Percentiles rank a stretch among this genome's conserved stretches.
These are phyloP conservation scores for Bufo bufo DNA, from an alignment of 2,113 vertebrate genomes.

Conservation along the genomic window DNA sequence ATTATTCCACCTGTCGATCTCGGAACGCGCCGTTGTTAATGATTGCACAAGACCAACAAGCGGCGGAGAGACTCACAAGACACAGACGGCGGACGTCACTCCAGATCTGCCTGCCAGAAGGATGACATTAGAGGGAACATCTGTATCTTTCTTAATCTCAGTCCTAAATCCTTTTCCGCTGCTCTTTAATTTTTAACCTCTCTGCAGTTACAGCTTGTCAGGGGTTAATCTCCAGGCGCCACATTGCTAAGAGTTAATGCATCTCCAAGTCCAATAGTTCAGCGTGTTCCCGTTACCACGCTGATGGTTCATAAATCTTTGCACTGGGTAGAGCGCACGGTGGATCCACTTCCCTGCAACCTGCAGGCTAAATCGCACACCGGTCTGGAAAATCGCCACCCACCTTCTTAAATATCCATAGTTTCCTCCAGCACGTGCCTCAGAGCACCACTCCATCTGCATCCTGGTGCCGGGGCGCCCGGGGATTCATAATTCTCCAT, in stretches of 20 bases:
- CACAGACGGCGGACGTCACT: neutral
- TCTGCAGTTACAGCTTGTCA: neutral
- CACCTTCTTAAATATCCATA: neutral
- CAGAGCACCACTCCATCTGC: neutral
- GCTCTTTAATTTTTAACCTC: neutral
- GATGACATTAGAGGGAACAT: slow-evolving; percentile 23
- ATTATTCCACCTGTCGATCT: slow-evolving; percentile 42
- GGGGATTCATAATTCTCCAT: slow-evolving; percentile 55
- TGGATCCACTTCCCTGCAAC: neutral
- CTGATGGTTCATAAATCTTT: slow-evolving; percentile 37
- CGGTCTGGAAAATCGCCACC: slow-evolving; percentile 15
- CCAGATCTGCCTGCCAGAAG: slow-evolving; percentile 10
- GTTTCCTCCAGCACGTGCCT: neutral
- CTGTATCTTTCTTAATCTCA: neutral
- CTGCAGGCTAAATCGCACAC: neutral
- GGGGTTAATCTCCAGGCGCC: neutral
- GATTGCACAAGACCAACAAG: neutral
- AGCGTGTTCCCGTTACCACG: neutral
- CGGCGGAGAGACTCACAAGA: neutral
- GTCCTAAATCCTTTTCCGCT: neutral
- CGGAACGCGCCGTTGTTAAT: neutral
- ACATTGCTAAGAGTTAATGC: neutral
- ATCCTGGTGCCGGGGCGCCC: neutral
- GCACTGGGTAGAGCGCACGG: neutral
- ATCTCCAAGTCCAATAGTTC: neutral